Conservation (phyloP, 2,113 vertebrate species). For the Amazona guildingii region DNA sequence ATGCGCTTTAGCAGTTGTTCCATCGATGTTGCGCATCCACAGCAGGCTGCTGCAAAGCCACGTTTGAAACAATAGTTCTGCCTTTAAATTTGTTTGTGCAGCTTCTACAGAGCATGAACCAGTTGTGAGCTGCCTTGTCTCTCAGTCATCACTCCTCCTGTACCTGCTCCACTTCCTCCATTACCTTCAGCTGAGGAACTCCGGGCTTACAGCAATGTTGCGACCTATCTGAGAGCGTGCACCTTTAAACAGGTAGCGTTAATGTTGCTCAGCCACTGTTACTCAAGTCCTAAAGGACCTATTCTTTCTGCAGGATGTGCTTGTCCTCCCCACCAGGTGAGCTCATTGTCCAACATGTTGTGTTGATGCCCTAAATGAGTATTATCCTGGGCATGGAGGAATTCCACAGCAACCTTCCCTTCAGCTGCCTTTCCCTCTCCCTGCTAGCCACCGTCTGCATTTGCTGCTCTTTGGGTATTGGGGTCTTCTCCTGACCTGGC, state of each 20-base stretch:
- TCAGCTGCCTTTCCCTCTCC: neutral
- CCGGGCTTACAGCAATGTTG: neutral
- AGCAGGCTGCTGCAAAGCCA: neutral
- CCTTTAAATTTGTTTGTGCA: neutral
- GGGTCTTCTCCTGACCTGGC: neutral
- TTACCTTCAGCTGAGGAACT: neutral
- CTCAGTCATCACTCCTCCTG: neutral
- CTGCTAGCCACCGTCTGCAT: neutral
- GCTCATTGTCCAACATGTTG: neutral
- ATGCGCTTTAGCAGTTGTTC: neutral
- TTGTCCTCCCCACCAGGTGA: neutral
- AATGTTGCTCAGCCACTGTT: neutral
- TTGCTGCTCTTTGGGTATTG: neutral
- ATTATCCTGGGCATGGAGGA: neutral
- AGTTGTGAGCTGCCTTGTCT: neutral
- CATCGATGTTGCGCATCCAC: neutral
- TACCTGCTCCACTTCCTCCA: neutral
- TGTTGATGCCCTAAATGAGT: neutral
- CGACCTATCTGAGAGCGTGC: too few species aligned
- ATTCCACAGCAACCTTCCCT: neutral
- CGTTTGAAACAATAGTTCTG: neutral
- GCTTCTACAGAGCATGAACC: neutral
- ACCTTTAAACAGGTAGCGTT: neutral
- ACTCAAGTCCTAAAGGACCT: neutral
- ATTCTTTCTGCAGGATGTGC: neutral